Base-by-base conservation (phyloP, 2,797 vertebrate species). In the Cichlasoma orientale region DNA sequence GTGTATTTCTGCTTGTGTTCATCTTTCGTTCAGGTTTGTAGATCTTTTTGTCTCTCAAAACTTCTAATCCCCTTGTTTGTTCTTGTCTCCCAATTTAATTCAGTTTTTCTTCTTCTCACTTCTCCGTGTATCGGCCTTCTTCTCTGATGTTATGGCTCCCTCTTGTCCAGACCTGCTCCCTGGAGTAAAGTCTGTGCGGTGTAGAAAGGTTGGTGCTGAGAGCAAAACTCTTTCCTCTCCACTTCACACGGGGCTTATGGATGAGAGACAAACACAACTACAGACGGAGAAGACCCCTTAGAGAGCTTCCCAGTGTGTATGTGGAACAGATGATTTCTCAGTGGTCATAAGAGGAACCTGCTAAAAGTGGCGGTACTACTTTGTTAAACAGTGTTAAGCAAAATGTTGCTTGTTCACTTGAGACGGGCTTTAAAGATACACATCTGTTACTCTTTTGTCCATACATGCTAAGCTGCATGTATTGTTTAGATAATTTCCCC, bases 211-310 rank as follows among this genome's bases (percentile, higher is more conserved):
- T 81, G 73, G 63, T 78, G 77, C 66, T 84, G 72, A 80, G 78
- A 88, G 89, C 86, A 83, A 86, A 91, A 90, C 78, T 82, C 76
- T 90, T 94, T 92, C 88, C 92, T 89, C 93, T 92, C 79, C 89
- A 92, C 90, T 94, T 94, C 92, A 93, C 91, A 93, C 79, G 8
- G 74, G 70, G 85, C 82, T 87, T 82, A 82, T 74, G 82, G 80
- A 92, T 72, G 89, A 93, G 89, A 93, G 86, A 90, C 89, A 88
- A 92, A 90, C 84, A 88, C 89, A 76, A 74, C 88, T 85, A 70
- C 82, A 91, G 90, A 91, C 82, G 83, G 77, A 87, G 47, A 74
- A 78, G 72, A 55, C 80, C 88, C 81, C 87, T 83, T 82, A 53
- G 87, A 86, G 87, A 89, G 79, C 77, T 68, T 77, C 66, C 31